A percentile compares a stretch with the other conserved stretches of the same genome.
Conservation (phyloP, 2,797 vertebrate species). For the Halcyon badia region DNA sequence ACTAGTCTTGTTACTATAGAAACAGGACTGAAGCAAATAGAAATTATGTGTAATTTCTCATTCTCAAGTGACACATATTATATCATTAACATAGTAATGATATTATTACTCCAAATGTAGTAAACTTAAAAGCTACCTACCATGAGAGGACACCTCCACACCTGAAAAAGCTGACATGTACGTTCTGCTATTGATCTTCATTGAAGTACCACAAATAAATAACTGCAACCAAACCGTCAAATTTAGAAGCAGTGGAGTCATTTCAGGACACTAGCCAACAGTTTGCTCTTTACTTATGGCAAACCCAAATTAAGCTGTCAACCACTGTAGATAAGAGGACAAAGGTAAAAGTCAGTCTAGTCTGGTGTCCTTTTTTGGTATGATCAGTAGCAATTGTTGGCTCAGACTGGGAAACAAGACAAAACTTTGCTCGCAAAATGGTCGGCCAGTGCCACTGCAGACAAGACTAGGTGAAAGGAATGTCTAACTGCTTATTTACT, state of each 20-base stretch:
- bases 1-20: conserved; percentile 77
- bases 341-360: conserved; percentile 37
- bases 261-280: conserved; percentile 33
- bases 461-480: background rate
- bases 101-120: conserved; percentile 63
- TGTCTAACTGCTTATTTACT: conserved; percentile 11
- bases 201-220: background rate
- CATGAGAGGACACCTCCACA: conserved; percentile 46
- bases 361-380: conserved; percentile 13
- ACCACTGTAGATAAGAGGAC: background rate
- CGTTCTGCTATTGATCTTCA: background rate
- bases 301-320: conserved; percentile 45
- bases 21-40: conserved; percentile 73
- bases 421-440: background rate
- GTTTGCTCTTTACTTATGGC: background rate
- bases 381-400: background rate
- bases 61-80: conserved; percentile 70
- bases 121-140: conserved; percentile 56
- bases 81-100: conserved; percentile 74
- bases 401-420: background rate
- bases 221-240: background rate
- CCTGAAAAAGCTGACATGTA: conserved; percentile 30
- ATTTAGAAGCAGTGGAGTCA: conserved; percentile 23
- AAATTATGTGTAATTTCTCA: conserved; percentile 73
- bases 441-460: background rate